These are phyloP conservation scores for Leucopsar rothschildi DNA, from an alignment of 2,113 vertebrate genomes.

Conservation along the genomic window DNA sequence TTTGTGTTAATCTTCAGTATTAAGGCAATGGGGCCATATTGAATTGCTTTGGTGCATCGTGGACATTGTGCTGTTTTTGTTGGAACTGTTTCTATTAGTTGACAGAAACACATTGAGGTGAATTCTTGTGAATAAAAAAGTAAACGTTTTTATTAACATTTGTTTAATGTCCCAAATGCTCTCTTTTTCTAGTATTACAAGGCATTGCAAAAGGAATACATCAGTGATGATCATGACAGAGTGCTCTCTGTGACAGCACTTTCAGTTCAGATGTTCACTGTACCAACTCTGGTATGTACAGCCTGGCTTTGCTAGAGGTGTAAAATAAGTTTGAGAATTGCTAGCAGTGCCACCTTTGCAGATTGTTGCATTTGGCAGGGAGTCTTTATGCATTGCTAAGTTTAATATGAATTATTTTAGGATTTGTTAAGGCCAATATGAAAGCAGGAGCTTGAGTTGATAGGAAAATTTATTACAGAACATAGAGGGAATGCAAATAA, in stretches of 20 bases:
- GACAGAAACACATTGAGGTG: neutral
- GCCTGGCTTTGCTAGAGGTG: neutral
- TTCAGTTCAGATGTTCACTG: conserved; percentile 98
- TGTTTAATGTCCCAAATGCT: neutral
- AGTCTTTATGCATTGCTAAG: neutral
- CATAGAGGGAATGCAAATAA: neutral
- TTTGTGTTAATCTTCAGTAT: neutral
- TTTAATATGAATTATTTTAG: neutral
- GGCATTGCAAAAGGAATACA: conserved; percentile 91
- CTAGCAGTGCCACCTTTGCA: neutral
- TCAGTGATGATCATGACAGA: conserved; percentile 92
- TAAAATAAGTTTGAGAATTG: neutral
- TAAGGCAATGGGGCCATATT: neutral
- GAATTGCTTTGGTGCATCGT: neutral
- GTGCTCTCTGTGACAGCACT: conserved; percentile 91
- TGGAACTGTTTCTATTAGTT: neutral
- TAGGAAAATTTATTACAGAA: neutral
- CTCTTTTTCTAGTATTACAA: conserved; percentile 84
- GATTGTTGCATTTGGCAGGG: neutral
- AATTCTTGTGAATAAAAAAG: neutral
- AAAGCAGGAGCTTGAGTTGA: neutral
- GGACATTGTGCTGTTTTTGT: neutral
- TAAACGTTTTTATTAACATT: neutral
- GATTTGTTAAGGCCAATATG: neutral
- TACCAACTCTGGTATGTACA: conserved; percentile 89